Evolutionary conservation across 2,888 invertebrate genomes (phyloP), one percentile per base, ranked within the genome.

Genomic region (Hirudinaria manillensis): DNA sequence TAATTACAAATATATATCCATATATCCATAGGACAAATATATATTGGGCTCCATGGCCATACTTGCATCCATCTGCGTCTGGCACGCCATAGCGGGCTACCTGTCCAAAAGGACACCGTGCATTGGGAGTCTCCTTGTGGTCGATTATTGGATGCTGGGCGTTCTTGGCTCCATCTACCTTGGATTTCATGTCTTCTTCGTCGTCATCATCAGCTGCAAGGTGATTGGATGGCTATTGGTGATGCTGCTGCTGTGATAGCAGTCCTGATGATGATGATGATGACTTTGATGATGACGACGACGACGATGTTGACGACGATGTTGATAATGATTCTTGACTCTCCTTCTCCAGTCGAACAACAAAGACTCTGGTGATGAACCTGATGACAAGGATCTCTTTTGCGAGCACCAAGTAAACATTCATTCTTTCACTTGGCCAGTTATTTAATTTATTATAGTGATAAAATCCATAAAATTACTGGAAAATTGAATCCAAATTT

Each of bases 171-270:
- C 68, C 32, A 68, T 68, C n/a, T 68, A 68, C 16, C 32, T 68
- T n/a, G 68, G 68, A 3, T 68, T 68, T 13, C 68, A 68, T 13
- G 32, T 68, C 34, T 34, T 68, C 32, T 68, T 68, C 68, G 68
- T 34, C 68, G 36, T 68, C 68, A 68, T 68, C 68, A 36, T 68
- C 36, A n/a, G 29, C 32, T 68, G 68, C 68, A 68, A 68, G 36
- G 68, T 68, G 67, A 34, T 10, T 68, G 24, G 21, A 21, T 67
- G 4, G 32, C 27, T 32, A 6, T 29, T n/a, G 36, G n/a, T 21
- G 32, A 21, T 29, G 67, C n/a, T n/a, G n/a, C n/a, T n/a, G 21
- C 24, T 7, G 7, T 29, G 24, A 24, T 21, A 7, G 67, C 24
- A 27, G 21, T 21, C 24, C 3, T 67, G 67, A 32, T 24, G 7